phyloP scores from a whole-genome alignment of 1,140 invertebrate species.

The Planococcus citri region DNA sequence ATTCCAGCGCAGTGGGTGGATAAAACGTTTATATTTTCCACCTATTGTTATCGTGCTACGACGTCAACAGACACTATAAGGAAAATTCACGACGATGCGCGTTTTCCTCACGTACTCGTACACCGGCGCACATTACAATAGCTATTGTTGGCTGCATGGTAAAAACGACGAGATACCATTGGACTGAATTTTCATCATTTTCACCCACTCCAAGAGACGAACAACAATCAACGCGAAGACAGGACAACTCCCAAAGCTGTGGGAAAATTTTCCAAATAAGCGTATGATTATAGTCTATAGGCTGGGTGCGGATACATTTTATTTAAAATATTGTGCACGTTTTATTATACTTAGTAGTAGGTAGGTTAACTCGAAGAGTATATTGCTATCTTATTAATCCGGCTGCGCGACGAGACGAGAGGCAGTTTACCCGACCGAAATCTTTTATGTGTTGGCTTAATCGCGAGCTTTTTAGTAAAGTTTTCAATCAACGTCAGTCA shows the following conservation, averaged over 20 bases:
- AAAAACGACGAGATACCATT: not conserved
- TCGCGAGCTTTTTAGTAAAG: slow-evolving; percentile 7
- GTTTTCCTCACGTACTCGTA: not conserved
- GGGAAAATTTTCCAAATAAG: not conserved
- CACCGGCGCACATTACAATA: not conserved
- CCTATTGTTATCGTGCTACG: not conserved
- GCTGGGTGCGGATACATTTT: not conserved
- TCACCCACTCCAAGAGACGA: no score
- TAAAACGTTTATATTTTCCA: not conserved
- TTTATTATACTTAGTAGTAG: no score
- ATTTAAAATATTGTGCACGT: no score
- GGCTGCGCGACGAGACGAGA: no score
- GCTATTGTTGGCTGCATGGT: not conserved
- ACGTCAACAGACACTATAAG: not conserved
- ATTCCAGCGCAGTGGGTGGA: not conserved
- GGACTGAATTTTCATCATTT: not conserved
- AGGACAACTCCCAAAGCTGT: not conserved
- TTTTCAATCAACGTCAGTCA: slow-evolving; percentile 18
- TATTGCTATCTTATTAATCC: slow-evolving; percentile 7
- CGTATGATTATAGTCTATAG: not conserved
- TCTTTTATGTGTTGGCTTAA: not conserved
- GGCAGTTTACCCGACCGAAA: no score
- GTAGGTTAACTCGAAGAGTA: not conserved
- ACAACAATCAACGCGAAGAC: not conserved
- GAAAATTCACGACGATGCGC: not conserved